Evolutionary conservation across 2,888 invertebrate species (phyloP).

Genomic region (Galerucella nymphaeae): DNA sequence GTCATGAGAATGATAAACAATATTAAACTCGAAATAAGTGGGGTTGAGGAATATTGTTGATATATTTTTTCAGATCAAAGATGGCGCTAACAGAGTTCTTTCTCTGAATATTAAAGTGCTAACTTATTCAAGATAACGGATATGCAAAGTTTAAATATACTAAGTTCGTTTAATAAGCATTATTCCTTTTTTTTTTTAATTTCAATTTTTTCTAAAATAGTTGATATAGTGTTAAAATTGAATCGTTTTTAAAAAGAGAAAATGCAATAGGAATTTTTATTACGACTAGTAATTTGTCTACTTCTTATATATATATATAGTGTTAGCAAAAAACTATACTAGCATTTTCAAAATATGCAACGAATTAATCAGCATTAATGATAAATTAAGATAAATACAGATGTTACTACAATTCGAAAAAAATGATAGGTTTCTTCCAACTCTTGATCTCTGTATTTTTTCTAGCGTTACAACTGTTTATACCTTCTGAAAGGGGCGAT

Average conservation of each 20-base stretch:
- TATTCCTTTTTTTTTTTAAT: neutral
- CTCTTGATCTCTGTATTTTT: too few species aligned
- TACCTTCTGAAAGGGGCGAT: too few species aligned
- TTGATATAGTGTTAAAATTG: neutral
- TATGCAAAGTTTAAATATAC: neutral
- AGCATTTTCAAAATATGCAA: neutral
- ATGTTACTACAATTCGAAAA: neutral
- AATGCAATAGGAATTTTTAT: neutral
- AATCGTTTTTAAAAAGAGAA: neutral
- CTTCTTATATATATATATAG: neutral
- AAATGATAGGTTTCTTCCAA: neutral
- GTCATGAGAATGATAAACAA: slow-evolving; percentile 35
- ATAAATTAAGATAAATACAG: neutral
- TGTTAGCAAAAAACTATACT: neutral
- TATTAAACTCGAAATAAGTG: slow-evolving; percentile 12
- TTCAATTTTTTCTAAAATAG: too few species aligned
- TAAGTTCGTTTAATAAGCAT: neutral
- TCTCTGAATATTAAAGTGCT: neutral
- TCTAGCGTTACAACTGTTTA: too few species aligned
- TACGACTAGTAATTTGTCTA: neutral
- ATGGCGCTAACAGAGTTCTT: slow-evolving; percentile 8
- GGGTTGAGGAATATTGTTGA: neutral
- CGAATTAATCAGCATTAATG: neutral
- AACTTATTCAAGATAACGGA: neutral
- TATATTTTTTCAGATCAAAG: slow-evolving; percentile 6